These are phyloP conservation scores for Ophion slaviceki DNA, from an alignment of 2,888 invertebrate species.

Conservation along the genomic window DNA sequence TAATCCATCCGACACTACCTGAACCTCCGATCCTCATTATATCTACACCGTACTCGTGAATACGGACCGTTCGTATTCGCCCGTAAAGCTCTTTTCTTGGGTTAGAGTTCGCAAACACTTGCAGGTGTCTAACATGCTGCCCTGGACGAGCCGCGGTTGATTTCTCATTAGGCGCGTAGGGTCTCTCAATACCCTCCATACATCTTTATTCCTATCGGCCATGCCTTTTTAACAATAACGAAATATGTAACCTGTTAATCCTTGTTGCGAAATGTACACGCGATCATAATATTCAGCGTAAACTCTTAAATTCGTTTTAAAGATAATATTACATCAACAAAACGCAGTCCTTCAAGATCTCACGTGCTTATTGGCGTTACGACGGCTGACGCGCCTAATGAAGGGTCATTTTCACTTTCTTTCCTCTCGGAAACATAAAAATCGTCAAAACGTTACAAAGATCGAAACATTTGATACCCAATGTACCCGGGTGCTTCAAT, in stretches of 20 bases:
- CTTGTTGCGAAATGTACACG: background rate
- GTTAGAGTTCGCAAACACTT: conserved; percentile 32
- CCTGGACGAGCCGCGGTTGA: background rate
- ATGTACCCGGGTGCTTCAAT: conserved; percentile 38
- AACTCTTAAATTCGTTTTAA: background rate
- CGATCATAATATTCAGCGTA: background rate
- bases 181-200: too few species aligned
- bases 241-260: background rate
- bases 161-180: background rate
- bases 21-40: conserved; percentile 34
- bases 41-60: conserved; percentile 17
- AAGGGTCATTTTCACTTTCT: too few species aligned
- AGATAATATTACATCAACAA: background rate
- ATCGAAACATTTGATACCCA: conserved; percentile 5
- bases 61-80: background rate
- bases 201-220: background rate
- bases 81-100: background rate
- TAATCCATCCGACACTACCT: conserved; percentile 48
- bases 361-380: too few species aligned
- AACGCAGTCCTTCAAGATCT: too few species aligned
- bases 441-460: background rate
- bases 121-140: conserved; percentile 57
- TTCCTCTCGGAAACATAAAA: background rate
- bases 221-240: background rate
- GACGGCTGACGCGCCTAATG: too few species aligned